Evolutionary conservation across 2,113 vertebrate genomes (phyloP), one percentile per base, ranked within the genome.

Genomic region (Phalacrocorax carbo): DNA sequence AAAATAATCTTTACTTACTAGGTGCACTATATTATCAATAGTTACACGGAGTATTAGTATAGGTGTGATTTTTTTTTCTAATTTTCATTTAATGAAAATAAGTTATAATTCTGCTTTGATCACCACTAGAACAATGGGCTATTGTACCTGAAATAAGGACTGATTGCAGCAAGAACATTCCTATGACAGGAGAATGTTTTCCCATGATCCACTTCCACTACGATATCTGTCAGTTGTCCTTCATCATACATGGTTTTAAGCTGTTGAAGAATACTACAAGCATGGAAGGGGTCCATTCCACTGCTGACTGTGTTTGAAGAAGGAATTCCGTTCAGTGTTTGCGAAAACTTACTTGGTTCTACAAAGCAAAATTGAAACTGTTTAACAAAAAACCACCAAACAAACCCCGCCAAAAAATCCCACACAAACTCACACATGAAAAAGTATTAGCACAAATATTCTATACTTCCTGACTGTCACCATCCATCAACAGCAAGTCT

Each of bases 131-230:
- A 78, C 42, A 81, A 92, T 0, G 7, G 58, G 16, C 1, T 5
- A 23, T 1, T 26, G 8, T 96, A 97, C 96, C 96, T 97, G 99
- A 99, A 99, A 90, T 99, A 99, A 94, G 99, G 99, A 97, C 99
- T 99, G 98, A 99, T 99, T 88, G 99, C 99, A 95, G 99, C 99
- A 97, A 99, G 99, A 90, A 99, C 99, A 97, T 99, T 99, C 97
- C 99, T 98, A 94, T 99, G 99, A 98, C 99, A 99, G 77, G 99
- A 99, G 94, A 99, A 99, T 34, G 99, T 99, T 97, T 99, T 99
- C 97, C 99, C 99, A 82, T 99, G 99, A 98, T 99, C 99, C 98
- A 99, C 99, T 97, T 99, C 98, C 97, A 99, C 99, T 22, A 99
- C 98, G 7, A 99, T 99, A 97, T 99, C 99, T 84, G 99, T 99